These are phyloP conservation scores for Nemotelus nigrinus DNA, from an alignment of 2,888 invertebrate genomes.

Conservation along the genomic window DNA sequence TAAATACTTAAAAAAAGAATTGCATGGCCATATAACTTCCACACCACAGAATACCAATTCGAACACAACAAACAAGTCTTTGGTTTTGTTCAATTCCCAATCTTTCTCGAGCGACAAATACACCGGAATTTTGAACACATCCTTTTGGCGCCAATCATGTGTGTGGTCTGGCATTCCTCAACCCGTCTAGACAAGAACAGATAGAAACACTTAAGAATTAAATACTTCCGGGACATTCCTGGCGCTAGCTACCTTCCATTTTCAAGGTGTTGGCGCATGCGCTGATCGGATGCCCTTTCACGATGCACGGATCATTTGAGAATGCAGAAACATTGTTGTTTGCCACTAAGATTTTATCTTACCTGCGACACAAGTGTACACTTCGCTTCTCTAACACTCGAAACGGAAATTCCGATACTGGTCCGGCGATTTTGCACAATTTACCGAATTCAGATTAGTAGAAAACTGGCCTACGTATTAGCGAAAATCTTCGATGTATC, in stretches of 20 bases:
- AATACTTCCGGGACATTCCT: constrained; percentile 38
- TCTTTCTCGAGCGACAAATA: no score
- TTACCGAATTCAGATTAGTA: background rate
- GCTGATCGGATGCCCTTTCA: constrained; percentile 3
- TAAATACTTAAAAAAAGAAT: no score
- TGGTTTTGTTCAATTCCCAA: no score
- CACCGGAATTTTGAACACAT: background rate
- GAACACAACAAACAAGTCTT: no score
- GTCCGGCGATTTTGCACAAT: constrained; percentile 5
- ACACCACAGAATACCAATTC: no score
- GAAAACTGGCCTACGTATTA: constrained; percentile 3
- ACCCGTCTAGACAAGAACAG: constrained; percentile 30
- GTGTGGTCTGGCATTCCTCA: constrained; percentile 36
- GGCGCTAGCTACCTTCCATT: constrained; percentile 17
- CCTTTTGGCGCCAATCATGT: constrained; percentile 31
- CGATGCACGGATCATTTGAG: background rate
- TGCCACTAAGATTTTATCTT: background rate
- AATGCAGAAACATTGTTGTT: background rate
- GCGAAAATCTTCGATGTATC: constrained; percentile 4
- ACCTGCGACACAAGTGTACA: constrained; percentile 5
- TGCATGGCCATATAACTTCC: no score
- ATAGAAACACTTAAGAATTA: background rate
- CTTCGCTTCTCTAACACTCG: background rate
- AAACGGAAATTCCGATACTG: background rate
- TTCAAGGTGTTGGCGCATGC: constrained; percentile 34